phyloP scores from a whole-genome alignment of 2,888 invertebrate species.

The Rambutsinella grinnellia region DNA sequence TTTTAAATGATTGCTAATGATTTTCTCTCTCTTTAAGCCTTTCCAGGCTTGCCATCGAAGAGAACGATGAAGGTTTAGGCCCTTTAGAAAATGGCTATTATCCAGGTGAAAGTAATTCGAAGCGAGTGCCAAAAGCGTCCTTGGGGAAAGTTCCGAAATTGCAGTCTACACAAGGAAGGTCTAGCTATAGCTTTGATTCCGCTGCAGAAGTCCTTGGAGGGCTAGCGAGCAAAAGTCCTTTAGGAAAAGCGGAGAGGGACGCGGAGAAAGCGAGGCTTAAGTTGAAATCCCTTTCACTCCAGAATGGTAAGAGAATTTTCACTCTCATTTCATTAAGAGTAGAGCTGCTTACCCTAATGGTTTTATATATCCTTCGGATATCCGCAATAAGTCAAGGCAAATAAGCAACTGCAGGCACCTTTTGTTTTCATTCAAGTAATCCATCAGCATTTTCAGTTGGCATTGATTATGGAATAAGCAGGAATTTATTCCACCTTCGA shows the following conservation, averaged over 20 bases:
- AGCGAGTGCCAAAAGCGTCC: constrained; percentile 40
- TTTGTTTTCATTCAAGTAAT: too few relatives aligned
- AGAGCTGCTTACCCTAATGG: too few relatives aligned
- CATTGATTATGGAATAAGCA: too few relatives aligned
- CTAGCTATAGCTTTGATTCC: constrained; percentile 37
- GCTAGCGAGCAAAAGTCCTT: not conserved
- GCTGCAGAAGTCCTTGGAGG: constrained; percentile 45
- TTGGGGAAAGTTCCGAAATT: constrained; percentile 38
- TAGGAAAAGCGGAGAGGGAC: constrained; percentile 8
- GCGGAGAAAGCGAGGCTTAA: constrained; percentile 34
- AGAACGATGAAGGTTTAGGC: constrained; percentile 31
- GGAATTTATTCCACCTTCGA: too few relatives aligned
- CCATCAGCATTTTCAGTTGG: too few relatives aligned
- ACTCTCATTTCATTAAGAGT: not conserved
- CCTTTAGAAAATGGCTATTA: not conserved
- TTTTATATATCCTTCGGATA: too few relatives aligned
- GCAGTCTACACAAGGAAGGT: constrained; percentile 1
- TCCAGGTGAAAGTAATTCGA: constrained; percentile 11
- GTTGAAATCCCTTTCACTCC: constrained; percentile 48
- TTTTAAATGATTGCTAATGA: not conserved
- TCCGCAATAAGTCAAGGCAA: too few relatives aligned
- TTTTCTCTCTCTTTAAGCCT: constrained; percentile 30
- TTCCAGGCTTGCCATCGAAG: constrained; percentile 60
- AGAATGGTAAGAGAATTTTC: constrained; percentile 43
- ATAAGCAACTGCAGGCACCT: too few relatives aligned